Evolutionary conservation across 2,113 vertebrate species (phyloP).

Genomic region (Heterochromis multidens): DNA sequence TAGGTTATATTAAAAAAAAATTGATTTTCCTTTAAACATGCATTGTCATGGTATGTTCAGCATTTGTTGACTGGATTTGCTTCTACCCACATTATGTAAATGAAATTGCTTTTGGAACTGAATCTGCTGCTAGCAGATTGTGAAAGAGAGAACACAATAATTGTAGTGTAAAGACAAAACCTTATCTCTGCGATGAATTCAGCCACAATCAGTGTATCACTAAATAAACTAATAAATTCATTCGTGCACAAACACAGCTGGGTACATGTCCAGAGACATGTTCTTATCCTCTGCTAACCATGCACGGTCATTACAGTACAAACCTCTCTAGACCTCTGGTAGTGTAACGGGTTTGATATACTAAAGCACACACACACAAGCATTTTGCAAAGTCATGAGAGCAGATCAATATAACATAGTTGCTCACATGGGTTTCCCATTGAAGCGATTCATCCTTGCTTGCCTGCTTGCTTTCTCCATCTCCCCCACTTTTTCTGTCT

Average conservation of each 20-base stretch:
- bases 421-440: constrained; percentile 48
- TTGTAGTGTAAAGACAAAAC: background rate
- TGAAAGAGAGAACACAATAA: constrained; percentile 20
- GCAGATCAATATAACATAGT: constrained; percentile 36
- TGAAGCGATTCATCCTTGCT: constrained; percentile 25
- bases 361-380: constrained; percentile 10
- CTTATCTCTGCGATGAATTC: background rate
- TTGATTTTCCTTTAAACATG: background rate
- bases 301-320: constrained; percentile 17
- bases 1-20: background rate
- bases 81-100: constrained; percentile 3
- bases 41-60: background rate
- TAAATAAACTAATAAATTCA: background rate
- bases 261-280: constrained; percentile 23
- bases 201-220: background rate
- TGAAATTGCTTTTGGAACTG: background rate
- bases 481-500: constrained; percentile 12
- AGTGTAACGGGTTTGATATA: constrained; percentile 15
- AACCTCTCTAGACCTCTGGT: constrained; percentile 1
- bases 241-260: background rate
- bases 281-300: constrained; percentile 42
- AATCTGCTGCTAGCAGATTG: constrained; percentile 6
- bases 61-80: background rate
- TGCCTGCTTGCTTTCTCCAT: constrained; percentile 28
- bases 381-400: constrained; percentile 24